Evolutionary conservation across 2,113 vertebrate genomes (phyloP).

Genomic region (Candoia aspera): DNA sequence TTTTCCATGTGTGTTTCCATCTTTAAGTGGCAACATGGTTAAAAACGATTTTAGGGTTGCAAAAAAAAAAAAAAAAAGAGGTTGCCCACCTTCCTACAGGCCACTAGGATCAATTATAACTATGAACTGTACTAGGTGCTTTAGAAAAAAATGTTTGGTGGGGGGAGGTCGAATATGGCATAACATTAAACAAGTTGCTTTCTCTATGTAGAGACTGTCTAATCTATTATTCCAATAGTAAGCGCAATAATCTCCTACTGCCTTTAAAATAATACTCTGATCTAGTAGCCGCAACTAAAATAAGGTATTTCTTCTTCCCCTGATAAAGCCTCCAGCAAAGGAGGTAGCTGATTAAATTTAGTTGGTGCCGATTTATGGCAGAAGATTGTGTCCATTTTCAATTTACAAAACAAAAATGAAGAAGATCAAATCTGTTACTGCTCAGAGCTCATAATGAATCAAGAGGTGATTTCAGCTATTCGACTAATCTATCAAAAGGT

Average conservation of each 20-base stretch:
- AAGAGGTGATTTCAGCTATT: neutral
- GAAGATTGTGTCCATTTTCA: neutral
- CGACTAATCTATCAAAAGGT: neutral
- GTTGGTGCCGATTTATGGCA: conserved; percentile 7
- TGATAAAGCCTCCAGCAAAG: conserved; percentile 5
- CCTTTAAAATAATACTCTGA: neutral
- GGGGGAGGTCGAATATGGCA: neutral
- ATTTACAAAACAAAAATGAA: conserved; percentile 8
- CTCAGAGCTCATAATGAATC: conserved; percentile 5
- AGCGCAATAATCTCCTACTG: neutral
- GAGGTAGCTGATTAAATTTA: neutral
- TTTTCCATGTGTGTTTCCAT: neutral
- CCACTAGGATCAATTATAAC: neutral
- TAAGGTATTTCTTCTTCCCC: neutral
- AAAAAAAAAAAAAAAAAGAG: neutral
- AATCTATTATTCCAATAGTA: neutral
- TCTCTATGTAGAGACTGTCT: neutral
- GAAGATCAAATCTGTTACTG: neutral
- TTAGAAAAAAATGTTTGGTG: neutral
- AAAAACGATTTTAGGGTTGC: neutral
- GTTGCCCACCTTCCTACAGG: neutral
- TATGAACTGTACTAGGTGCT: neutral
- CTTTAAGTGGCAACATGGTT: neutral
- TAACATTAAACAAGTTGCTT: neutral
- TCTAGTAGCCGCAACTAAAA: neutral